A percentile compares a stretch with the other conserved stretches of the same genome.
Conservation (phyloP, 2,888 invertebrate genomes). For the Gortyna flavago region DNA sequence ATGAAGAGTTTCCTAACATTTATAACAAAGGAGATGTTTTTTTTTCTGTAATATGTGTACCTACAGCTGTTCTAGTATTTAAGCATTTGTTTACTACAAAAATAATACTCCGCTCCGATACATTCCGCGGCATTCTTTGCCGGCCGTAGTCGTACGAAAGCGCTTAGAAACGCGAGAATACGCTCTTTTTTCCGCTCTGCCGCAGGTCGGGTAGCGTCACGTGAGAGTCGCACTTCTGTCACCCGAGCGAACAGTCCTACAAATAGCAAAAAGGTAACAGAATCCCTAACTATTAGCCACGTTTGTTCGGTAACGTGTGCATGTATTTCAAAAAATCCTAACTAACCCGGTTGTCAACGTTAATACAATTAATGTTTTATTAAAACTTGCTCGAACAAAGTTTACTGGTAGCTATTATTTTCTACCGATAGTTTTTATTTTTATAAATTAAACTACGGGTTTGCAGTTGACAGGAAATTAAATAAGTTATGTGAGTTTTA, state of each 20-base stretch:
- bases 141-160: not conserved
- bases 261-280: not conserved
- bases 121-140: not conserved
- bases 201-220: not conserved
- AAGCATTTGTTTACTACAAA: not conserved
- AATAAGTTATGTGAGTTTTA: not conserved
- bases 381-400: too few species aligned
- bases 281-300: not conserved
- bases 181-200: not conserved
- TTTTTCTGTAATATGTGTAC: not conserved
- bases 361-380: too few species aligned
- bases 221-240: not conserved
- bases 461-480: not conserved
- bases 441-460: not conserved
- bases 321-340: not conserved
- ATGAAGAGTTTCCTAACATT: not conserved
- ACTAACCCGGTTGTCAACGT: not conserved
- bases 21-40: not conserved
- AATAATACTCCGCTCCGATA: not conserved
- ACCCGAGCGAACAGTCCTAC: not conserved
- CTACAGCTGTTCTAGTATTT: not conserved
- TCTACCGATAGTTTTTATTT: not conserved
- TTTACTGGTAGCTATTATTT: not conserved
- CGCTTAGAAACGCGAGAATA: not conserved
- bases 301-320: not conserved